phyloP scores from a whole-genome alignment of 2,113 vertebrate genomes.

The Spea multiplicata region DNA sequence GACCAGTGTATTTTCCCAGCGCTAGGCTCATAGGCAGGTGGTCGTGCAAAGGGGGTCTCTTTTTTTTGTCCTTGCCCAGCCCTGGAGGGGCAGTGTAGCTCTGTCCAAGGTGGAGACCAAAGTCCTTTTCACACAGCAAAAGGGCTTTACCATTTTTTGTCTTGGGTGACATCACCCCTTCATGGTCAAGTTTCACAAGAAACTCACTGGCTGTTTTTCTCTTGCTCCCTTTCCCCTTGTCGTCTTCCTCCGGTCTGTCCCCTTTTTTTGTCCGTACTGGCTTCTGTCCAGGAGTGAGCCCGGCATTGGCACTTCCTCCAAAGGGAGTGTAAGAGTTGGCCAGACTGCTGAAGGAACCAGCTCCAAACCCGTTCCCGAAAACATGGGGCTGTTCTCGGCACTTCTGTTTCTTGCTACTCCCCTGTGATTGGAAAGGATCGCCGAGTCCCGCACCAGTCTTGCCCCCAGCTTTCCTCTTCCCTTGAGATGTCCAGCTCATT shows the following conservation, averaged over 20 bases:
- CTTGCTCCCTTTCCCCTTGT: constrained; percentile 61
- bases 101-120: constrained; percentile 68
- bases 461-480: constrained; percentile 71
- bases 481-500: constrained; percentile 80
- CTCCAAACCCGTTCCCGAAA: constrained; percentile 89
- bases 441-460: constrained; percentile 67
- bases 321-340: constrained; percentile 89
- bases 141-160: constrained; percentile 91
- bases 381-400: constrained; percentile 74
- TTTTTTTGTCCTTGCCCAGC: constrained; percentile 82
- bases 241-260: constrained; percentile 64
- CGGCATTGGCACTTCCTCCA: constrained; percentile 63
- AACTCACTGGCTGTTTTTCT: constrained; percentile 76
- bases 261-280: constrained; percentile 74
- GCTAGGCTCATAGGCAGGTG: constrained; percentile 78
- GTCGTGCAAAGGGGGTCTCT: constrained; percentile 71
- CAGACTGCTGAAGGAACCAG: constrained; percentile 93
- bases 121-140: constrained; percentile 73
- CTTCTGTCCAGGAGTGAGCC: constrained; percentile 68
- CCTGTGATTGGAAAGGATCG: constrained; percentile 77
- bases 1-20: constrained; percentile 76
- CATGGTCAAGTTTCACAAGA: constrained; percentile 93
- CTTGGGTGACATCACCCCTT: constrained; percentile 94
- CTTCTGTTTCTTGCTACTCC: constrained; percentile 74
- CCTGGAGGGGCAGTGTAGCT: constrained; percentile 78